These are phyloP conservation scores for Tachysurus vachellii DNA, from an alignment of 2,113 vertebrate species.

Conservation along the genomic window DNA sequence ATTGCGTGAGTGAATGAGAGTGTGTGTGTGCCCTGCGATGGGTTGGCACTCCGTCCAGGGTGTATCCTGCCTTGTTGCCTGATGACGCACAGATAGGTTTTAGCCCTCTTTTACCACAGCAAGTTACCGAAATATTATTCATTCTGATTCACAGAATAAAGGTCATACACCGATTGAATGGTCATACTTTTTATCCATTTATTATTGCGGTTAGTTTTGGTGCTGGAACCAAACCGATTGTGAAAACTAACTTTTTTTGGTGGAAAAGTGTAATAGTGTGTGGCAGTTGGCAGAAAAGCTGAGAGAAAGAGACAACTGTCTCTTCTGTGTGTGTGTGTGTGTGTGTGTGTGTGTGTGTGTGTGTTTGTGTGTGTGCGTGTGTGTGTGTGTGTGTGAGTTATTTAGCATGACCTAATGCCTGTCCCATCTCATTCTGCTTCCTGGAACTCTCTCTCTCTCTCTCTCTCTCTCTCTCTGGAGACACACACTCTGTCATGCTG, in stretches of 20 bases:
- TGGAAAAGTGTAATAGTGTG: not conserved
- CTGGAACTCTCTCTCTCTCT: not conserved
- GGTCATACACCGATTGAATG: not conserved
- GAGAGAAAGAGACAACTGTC: not conserved
- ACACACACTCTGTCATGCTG: not conserved
- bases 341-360: not conserved
- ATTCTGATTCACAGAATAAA: not conserved
- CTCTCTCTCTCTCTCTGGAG: not conserved
- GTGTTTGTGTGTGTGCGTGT: not conserved
- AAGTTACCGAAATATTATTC: not conserved
- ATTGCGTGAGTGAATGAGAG: too few species aligned
- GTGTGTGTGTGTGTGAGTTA: not conserved
- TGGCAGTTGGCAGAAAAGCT: not conserved
- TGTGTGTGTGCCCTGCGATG: too few species aligned
- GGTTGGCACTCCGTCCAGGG: too few species aligned
- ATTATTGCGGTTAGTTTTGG: not conserved
- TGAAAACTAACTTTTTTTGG: not conserved
- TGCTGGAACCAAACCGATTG: not conserved
- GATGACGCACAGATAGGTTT: too few species aligned
- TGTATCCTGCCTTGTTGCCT: too few species aligned
- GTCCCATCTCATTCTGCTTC: not conserved
- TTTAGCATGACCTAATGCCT: conserved; percentile 1
- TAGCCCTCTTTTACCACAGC: not conserved
- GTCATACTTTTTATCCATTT: too few species aligned
- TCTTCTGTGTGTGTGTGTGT: not conserved